Conservation (phyloP, 2,888 invertebrate genomes). For the Brenthis hecate region DNA sequence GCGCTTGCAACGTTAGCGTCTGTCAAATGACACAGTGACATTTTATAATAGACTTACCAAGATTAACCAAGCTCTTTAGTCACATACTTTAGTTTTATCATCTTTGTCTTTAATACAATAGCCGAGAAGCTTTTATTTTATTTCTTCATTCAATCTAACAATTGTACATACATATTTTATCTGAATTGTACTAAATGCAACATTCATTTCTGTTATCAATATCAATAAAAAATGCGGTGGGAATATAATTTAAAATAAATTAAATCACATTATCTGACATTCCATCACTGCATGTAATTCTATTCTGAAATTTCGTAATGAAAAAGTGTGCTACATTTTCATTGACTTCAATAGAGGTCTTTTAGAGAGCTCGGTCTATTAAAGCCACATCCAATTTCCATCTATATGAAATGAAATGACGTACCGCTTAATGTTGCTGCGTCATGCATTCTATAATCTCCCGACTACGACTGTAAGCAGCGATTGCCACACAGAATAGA, state of each 20-base stretch:
- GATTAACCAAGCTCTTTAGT: conserved; percentile 4
- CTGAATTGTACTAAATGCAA: neutral
- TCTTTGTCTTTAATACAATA: neutral
- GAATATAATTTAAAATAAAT: conserved; percentile 22
- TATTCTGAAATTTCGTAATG: conserved; percentile 27
- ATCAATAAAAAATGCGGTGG: conserved; percentile 1
- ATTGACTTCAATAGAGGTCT: conserved; percentile 34
- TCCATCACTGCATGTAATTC: conserved; percentile 31
- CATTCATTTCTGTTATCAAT: conserved; percentile 8
- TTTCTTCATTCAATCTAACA: neutral
- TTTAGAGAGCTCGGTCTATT: conserved; percentile 46
- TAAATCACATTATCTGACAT: conserved; percentile 25
- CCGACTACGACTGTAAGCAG: conserved; percentile 46
- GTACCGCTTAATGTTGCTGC: conserved; percentile 63
- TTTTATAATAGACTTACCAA: conserved; percentile 6
- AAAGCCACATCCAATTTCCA: conserved; percentile 67
- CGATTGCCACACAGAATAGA: conserved; percentile 18
- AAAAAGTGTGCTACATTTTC: conserved; percentile 34
- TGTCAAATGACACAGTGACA: conserved; percentile 47
- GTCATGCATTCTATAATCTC: conserved; percentile 70
- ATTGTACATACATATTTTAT: neutral
- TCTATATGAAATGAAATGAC: conserved; percentile 61
- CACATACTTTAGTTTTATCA: neutral
- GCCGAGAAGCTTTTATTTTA: neutral
- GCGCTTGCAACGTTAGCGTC: conserved; percentile 45